phyloP scores from a whole-genome alignment of 2,797 vertebrate genomes.

The Strix occidentalis region DNA sequence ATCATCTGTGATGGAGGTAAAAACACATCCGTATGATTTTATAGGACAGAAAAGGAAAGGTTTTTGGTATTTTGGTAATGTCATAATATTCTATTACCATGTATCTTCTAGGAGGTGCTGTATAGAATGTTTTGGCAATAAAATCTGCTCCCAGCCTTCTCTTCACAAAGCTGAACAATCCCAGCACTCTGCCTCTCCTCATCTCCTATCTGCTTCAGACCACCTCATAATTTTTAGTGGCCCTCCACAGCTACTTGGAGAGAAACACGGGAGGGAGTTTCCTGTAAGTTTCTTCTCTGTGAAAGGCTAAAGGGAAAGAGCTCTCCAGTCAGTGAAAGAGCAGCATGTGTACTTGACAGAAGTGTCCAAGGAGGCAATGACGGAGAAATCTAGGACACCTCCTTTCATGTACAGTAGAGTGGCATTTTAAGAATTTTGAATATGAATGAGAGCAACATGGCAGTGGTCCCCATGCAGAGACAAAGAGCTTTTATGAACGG shows the following conservation, averaged over 20 bases:
- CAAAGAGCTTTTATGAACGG: background rate
- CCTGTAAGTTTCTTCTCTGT: background rate
- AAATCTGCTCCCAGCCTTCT: background rate
- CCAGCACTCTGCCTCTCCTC: background rate
- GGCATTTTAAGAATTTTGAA: background rate
- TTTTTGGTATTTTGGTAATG: background rate
- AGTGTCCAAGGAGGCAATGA: background rate
- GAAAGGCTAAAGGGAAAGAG: background rate
- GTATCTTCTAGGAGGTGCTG: background rate
- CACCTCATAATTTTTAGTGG: background rate
- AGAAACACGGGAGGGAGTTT: background rate
- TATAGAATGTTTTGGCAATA: rapidly evolving
- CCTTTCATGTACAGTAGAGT: background rate
- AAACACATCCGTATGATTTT: background rate
- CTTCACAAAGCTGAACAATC: background rate
- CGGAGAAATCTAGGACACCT: background rate
- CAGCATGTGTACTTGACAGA: background rate
- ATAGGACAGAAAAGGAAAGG: background rate
- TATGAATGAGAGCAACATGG: background rate
- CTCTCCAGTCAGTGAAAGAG: background rate
- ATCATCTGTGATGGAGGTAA: background rate
- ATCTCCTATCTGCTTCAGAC: background rate
- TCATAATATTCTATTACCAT: too few species aligned
- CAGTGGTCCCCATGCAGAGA: background rate
- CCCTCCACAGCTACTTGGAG: background rate